Base-by-base conservation (phyloP, 2,113 vertebrate genomes). In the Nothocercus julius region DNA sequence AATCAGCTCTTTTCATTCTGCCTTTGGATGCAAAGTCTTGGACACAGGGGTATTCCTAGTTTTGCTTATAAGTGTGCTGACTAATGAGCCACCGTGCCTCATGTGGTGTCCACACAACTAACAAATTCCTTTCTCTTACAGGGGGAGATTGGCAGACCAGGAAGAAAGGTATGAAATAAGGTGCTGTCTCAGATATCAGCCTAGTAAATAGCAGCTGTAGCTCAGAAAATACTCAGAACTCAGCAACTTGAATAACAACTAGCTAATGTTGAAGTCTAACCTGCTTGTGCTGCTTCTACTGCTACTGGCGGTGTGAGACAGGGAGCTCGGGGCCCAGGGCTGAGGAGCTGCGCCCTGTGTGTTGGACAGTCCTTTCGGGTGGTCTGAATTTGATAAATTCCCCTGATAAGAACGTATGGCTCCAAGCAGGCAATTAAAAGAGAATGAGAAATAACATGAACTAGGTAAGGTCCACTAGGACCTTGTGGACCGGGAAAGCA, bases 121-220 rank as follows among this genome's bases (percentile, higher is more conserved):
- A 98, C n/a, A 6, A 62, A 17, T 96, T 91, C 72, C 90, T 96
- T 97, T 94, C 49, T 95, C 97, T 97, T 92, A 90, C 98, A 99
- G 99, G 99, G 99, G 97, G 99, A 99, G 97, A 98, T 99, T 92
- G 99, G 99, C 98, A 98, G 98, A 97, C 99, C 99, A 80, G 99
- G 99, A 98, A 98, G 98, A 98, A 99, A 99, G 99, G 99, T 99
- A 98, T 97, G 98, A 84, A 80, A 28, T 21, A 54, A 95, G 25
- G 40, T 85, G 47, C 42, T 82, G 36, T 66, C 70, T 82, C 51
- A 73, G 69, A 84, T 69, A 67, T 6, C 4, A 1, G 4, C 44
- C 20, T 22, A 32, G 40, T 54, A 49, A 1, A 9, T 4, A 77
- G 25, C 56, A 87, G 20, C 19, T 81, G 54, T 30, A 17, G 1